Evolutionary conservation across 2,888 invertebrate species (phyloP).

Genomic region (Macrophya annulata): DNA sequence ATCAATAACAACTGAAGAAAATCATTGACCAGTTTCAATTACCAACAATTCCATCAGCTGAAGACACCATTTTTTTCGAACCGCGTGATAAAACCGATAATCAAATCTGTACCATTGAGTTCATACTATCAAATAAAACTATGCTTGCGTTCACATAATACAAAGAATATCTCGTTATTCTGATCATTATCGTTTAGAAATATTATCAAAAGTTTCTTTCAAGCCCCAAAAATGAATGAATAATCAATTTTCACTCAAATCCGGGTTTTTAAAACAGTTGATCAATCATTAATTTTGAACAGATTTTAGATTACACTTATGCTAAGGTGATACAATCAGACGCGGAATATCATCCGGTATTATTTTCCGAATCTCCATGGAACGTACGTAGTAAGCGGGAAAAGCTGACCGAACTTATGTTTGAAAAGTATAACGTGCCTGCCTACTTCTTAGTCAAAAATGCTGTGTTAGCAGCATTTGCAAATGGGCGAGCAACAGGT

Average conservation of each 20-base stretch:
- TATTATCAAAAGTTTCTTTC: background rate
- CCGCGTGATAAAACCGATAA: background rate
- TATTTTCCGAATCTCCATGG: slow-evolving; percentile 99
- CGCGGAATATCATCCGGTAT: slow-evolving; percentile 96
- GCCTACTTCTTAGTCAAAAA: slow-evolving; percentile 99
- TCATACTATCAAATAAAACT: background rate
- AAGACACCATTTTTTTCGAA: too few relatives aligned
- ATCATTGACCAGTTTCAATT: background rate
- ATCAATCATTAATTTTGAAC: background rate
- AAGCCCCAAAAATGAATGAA: background rate
- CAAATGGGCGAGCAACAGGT: slow-evolving; percentile 94
- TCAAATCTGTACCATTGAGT: background rate
- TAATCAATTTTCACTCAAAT: background rate
- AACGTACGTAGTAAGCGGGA: slow-evolving; percentile 95
- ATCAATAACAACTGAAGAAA: background rate
- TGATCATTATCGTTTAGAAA: background rate
- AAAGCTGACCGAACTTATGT: slow-evolving; percentile 97
- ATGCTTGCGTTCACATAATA: too few relatives aligned
- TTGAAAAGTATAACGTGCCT: slow-evolving; percentile 99
- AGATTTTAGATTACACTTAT: slow-evolving; percentile 93
- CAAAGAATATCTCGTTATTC: background rate
- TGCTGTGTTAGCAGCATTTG: slow-evolving; percentile 98
- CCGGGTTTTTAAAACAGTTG: background rate
- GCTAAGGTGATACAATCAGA: slow-evolving; percentile 96
- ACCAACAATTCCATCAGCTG: background rate